Evolutionary conservation across 2,797 vertebrate species (phyloP).

Genomic region (Hypotaenidia philippensis): DNA sequence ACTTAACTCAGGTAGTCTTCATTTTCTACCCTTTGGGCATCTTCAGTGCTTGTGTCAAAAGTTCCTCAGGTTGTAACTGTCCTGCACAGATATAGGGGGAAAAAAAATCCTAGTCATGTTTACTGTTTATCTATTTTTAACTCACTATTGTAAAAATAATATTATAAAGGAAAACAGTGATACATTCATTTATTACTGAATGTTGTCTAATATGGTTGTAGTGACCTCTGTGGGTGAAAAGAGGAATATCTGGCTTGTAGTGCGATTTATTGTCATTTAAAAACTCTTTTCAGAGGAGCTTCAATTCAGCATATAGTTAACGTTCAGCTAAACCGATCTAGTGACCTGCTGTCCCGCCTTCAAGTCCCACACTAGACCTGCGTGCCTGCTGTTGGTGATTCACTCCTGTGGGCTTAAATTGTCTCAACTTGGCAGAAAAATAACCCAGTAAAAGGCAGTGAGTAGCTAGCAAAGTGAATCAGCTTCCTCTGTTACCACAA

Average conservation of each 20-base stretch:
- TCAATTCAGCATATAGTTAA: not conserved
- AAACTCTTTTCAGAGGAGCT: not conserved
- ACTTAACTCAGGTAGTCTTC: not conserved
- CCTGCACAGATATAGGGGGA: not conserved
- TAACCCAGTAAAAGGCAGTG: not conserved
- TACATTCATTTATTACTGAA: not conserved
- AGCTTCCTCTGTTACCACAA: not conserved
- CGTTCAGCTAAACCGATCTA: not conserved
- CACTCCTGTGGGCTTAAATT: not conserved
- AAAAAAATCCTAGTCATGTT: not conserved
- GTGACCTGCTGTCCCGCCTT: not conserved
- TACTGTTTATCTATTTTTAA: not conserved
- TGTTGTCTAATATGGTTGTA: not conserved
- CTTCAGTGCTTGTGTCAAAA: not conserved
- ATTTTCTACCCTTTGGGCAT: not conserved
- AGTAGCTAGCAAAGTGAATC: not conserved
- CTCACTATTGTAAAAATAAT: not conserved
- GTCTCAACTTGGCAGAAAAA: not conserved
- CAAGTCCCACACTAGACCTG: not conserved
- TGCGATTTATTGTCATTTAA: not conserved
- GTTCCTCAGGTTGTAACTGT: not conserved
- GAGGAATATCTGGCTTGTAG: not conserved
- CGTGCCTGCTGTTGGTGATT: not conserved
- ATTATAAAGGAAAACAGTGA: not conserved
- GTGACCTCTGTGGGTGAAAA: constrained; percentile 47